Evolutionary conservation across 2,797 vertebrate genomes (phyloP), one percentile per base, ranked within the genome.

Genomic region (Mallotus villosus): DNA sequence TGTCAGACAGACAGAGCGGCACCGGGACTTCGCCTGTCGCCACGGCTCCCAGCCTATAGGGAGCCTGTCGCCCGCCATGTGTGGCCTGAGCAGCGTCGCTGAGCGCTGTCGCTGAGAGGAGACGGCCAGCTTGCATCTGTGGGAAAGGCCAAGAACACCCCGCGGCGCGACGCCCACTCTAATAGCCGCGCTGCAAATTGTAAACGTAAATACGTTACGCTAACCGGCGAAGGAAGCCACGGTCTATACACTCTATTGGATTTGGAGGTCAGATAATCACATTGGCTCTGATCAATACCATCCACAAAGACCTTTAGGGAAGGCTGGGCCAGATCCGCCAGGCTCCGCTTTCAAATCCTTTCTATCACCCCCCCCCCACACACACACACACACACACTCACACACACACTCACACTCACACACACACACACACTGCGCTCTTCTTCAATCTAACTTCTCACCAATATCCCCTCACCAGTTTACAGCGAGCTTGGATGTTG

Each of bases 261-360:
- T 94, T 93, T 92, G 82, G 86, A 73, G 87, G 92, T 91, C 83
- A 85, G 87, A 89, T 93, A 93, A 94, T 93, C 84, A 80, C 80
- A 90, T 93, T 93, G 89, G 77, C 69, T 70, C 86, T 89, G 86
- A 93, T 93, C 92, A 87, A 92, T 92, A 92, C 85, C 77, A 80
- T 90, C 86, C 89, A 85, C 90, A 85, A 84, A 89, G 89, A 92
- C 91, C 91, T 92, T 87, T 87, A 90, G 85, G 85, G 87, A 57
- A 75, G 77, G 72, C 86, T 78, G 76, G 72, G 78, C 77, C 75
- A 81, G 80, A 90, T 87, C 80, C 63, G 70, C 70, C 67, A 73
- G 70, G 84, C 85, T 90, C 76, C 2, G 60, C 66, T 85, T 85
- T 81, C 80, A 80, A 77, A 32, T 6, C 82, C 71, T 27, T 65